Evolutionary conservation across 2,888 invertebrate genomes (phyloP).

Genomic region (Pollenia griseotomentosa): DNA sequence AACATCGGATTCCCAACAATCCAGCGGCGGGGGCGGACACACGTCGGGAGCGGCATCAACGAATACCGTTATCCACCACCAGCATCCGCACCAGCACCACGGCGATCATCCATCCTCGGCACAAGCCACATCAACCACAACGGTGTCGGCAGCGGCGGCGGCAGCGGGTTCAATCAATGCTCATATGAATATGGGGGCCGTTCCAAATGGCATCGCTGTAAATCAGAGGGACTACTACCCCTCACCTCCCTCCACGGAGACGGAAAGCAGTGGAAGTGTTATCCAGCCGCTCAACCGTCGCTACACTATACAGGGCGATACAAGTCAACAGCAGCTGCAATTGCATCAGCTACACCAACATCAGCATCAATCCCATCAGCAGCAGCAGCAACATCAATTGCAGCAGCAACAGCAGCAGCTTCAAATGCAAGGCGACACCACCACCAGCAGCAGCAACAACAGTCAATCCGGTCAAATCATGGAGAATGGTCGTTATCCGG

Average conservation of each 20-base stretch:
- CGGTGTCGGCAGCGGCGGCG: conserved; percentile 70
- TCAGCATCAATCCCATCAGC: conserved; percentile 81
- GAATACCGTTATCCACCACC: conserved; percentile 85
- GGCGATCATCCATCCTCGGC: conserved; percentile 83
- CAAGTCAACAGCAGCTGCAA: conserved; percentile 77
- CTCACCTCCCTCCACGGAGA: conserved; percentile 85
- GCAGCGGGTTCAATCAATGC: conserved; percentile 79
- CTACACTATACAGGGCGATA: conserved; percentile 76
- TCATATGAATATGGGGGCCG: conserved; percentile 80
- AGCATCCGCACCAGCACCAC: conserved; percentile 83
- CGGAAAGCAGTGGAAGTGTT: conserved; percentile 86
- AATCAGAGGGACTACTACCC: conserved; percentile 85
- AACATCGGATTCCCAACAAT: conserved; percentile 84
- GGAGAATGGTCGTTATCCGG: conserved; percentile 88
- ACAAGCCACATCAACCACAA: conserved; percentile 77
- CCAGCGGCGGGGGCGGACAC: conserved; percentile 85
- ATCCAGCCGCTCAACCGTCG: conserved; percentile 82
- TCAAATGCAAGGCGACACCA: conserved; percentile 83
- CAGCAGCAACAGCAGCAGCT: conserved; percentile 76
- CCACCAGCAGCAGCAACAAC: conserved; percentile 83
- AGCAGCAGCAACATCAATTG: conserved; percentile 75
- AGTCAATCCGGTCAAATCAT: conserved; percentile 85
- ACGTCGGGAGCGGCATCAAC: conserved; percentile 86
- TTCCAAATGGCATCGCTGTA: conserved; percentile 84
- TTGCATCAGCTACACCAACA: conserved; percentile 79